phyloP scores from a whole-genome alignment of 2,113 vertebrate genomes.

The Lanius collurio region DNA sequence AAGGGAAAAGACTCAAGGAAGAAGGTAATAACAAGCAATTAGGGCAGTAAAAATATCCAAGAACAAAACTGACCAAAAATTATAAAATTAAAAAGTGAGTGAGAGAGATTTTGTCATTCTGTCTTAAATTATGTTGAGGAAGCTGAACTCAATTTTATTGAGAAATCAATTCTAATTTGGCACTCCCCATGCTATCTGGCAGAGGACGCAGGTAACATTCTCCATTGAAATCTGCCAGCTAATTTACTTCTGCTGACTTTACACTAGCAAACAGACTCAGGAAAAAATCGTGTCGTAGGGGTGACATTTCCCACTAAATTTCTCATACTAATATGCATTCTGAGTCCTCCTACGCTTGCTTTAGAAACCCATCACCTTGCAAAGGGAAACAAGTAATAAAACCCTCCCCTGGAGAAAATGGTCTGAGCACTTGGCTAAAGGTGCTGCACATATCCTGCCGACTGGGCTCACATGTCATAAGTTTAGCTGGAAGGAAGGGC shows the following conservation, averaged over 20 bases:
- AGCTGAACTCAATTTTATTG: constrained; percentile 79
- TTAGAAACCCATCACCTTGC: constrained; percentile 36
- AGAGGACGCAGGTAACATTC: constrained; percentile 65
- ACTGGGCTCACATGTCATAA: neutral
- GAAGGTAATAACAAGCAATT: constrained; percentile 29
- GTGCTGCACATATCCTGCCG: neutral
- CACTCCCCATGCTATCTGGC: constrained; percentile 68
- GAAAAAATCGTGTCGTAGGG: neutral
- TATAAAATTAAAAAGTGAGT: constrained; percentile 66
- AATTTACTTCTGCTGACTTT: constrained; percentile 71
- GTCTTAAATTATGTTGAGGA: constrained; percentile 68
- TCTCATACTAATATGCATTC: neutral
- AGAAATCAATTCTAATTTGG: constrained; percentile 83
- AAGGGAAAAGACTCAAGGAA: constrained; percentile 46
- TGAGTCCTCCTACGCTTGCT: neutral
- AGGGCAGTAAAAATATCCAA: constrained; percentile 54
- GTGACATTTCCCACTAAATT: constrained; percentile 43
- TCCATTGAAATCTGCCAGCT: constrained; percentile 71
- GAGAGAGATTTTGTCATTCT: constrained; percentile 70
- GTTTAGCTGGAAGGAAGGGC: constrained; percentile 22
- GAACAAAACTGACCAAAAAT: constrained; percentile 69
- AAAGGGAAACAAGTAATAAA: neutral
- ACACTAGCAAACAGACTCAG: constrained; percentile 61
- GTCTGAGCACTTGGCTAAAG: neutral
- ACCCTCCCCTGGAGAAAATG: neutral